These are phyloP conservation scores for Syrista parreyssii DNA, from an alignment of 2,888 invertebrate species.

Conservation along the genomic window DNA sequence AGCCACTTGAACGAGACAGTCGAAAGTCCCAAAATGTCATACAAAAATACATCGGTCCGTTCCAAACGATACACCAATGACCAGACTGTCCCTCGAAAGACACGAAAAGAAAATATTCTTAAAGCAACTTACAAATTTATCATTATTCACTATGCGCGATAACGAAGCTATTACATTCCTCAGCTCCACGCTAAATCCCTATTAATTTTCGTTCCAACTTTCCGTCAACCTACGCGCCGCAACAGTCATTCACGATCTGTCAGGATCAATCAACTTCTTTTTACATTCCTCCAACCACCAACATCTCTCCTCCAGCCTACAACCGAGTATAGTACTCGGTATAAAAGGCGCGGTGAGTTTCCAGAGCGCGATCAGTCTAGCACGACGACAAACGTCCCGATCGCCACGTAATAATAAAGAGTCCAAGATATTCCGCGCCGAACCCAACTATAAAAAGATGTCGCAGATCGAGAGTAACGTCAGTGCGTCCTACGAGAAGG, in stretches of 20 bases:
- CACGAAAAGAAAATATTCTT: no score
- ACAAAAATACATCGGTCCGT: no score
- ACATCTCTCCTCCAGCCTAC: background rate
- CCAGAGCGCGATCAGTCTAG: constrained; percentile 46
- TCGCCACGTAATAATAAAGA: background rate
- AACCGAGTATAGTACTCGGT: constrained; percentile 13
- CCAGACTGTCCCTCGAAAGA: no score
- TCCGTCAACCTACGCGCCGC: background rate
- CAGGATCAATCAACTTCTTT: background rate
- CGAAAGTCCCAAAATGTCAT: background rate
- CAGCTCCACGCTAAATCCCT: background rate
- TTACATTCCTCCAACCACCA: background rate
- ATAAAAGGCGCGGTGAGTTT: constrained; percentile 43
- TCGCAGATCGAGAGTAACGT: constrained; percentile 48
- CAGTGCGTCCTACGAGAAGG: constrained; percentile 54
- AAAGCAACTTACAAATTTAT: no score
- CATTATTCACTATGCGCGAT: background rate
- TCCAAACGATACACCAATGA: no score
- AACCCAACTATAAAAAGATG: constrained; percentile 56
- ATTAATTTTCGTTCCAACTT: background rate
- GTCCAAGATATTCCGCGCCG: background rate
- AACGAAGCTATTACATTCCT: background rate
- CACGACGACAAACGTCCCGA: constrained; percentile 32
- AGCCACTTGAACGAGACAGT: background rate
- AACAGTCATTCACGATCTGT: background rate